Percentiles rank a stretch among this genome's conserved stretches.
Conservation (phyloP, 2,797 vertebrate species). For the Pelodytes ibericus region DNA sequence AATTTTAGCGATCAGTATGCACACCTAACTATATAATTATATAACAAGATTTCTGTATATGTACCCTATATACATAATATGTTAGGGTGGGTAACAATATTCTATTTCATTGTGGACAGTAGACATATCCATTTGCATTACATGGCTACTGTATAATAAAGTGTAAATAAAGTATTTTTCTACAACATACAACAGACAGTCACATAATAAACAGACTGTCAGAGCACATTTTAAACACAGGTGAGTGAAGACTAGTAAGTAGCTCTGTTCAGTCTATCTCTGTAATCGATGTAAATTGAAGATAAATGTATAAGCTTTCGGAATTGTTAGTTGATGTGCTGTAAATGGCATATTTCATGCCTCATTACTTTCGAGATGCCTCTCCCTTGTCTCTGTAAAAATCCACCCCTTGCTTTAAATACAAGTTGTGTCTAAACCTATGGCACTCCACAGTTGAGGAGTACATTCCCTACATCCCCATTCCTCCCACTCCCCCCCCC, state of each 20-base stretch:
- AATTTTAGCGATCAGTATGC: too few species aligned
- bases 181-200: neutral
- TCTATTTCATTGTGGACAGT: too few species aligned
- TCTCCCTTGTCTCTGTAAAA: neutral
- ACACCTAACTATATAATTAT: too few species aligned
- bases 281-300: slow-evolving; percentile 63
- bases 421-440: too few species aligned
- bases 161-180: neutral
- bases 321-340: slow-evolving; percentile 54
- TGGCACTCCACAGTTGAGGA: too few species aligned
- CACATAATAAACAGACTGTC: neutral
- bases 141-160: neutral
- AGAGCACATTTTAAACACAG: neutral
- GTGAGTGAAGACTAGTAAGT: slow-evolving; percentile 5
- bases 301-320: slow-evolving; percentile 57
- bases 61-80: too few species aligned
- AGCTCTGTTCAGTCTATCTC: slow-evolving; percentile 51
- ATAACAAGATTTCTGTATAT: too few species aligned
- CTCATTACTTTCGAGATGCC: slow-evolving; percentile 57
- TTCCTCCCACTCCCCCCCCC: too few species aligned
- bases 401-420: neutral
- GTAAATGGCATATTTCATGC: slow-evolving; percentile 57
- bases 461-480: too few species aligned
- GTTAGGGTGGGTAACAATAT: too few species aligned
- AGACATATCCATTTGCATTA: too few species aligned